Conservation (phyloP, 2,888 invertebrate genomes). For the Drosophila neotestacea region DNA sequence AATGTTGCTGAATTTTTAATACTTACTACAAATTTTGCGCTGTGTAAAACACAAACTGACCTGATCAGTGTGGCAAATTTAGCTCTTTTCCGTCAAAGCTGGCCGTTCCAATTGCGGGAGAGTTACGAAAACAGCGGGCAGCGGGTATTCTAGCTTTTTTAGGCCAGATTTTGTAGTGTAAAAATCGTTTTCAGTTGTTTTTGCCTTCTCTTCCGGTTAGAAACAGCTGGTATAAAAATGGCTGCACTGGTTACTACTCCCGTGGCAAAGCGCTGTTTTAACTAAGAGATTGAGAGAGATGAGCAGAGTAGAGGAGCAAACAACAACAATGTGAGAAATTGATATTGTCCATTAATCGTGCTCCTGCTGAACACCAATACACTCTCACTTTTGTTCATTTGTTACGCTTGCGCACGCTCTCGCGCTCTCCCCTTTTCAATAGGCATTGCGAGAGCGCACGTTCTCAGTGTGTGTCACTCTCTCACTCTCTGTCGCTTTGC, state of each 20-base stretch:
- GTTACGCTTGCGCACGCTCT: conserved; percentile 55
- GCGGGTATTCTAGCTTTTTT: too few relatives aligned
- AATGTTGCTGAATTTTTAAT: neutral
- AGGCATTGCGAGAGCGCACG: neutral
- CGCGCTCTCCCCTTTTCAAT: conserved; percentile 2
- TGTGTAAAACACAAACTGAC: conserved; percentile 24
- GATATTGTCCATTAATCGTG: neutral
- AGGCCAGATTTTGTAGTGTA: too few relatives aligned
- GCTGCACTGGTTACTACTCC: conserved; percentile 34
- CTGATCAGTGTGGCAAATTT: too few relatives aligned
- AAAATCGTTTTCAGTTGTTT: too few relatives aligned
- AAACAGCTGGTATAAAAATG: too few relatives aligned
- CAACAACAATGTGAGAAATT: conserved; percentile 9
- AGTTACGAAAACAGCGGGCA: too few relatives aligned
- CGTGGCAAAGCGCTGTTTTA: conserved; percentile 13
- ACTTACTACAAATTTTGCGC: conserved; percentile 12
- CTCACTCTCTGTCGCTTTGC: conserved; percentile 11
- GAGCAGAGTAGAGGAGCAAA: neutral
- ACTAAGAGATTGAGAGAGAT: conserved; percentile 1
- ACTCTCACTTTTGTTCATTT: conserved; percentile 51
- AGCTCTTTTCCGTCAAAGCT: too few relatives aligned
- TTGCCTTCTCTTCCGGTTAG: too few relatives aligned
- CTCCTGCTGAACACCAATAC: conserved; percentile 22
- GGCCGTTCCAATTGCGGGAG: too few relatives aligned
- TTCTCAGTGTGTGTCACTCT: neutral